Evolutionary conservation across 2,888 invertebrate species (phyloP).

Genomic region (Patella caerulea): DNA sequence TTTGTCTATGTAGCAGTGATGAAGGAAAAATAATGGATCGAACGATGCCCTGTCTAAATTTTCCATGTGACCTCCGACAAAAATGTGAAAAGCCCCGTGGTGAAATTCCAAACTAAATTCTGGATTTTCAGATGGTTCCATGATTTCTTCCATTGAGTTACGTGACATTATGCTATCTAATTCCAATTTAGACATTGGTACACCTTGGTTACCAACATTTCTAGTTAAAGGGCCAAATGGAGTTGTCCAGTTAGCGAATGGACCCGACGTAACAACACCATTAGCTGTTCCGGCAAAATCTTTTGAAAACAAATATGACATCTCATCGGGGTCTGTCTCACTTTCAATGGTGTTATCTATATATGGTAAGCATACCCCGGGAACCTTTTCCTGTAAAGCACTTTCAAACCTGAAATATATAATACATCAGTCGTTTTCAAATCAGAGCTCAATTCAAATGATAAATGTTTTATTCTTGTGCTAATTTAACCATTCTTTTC

Average conservation of each 20-base stretch:
- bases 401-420: constrained; percentile 54
- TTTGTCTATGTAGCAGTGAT: constrained; percentile 54
- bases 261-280: constrained; percentile 54
- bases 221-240: constrained; percentile 36
- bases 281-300: constrained; percentile 52
- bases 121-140: constrained; percentile 46
- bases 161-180: constrained; percentile 16
- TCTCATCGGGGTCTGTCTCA: constrained; percentile 43
- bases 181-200: background rate
- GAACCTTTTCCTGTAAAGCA: constrained; percentile 56
- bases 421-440: background rate
- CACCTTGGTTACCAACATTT: constrained; percentile 1
- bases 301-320: constrained; percentile 53
- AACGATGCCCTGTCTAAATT: constrained; percentile 54
- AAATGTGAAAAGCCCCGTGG: constrained; percentile 60
- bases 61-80: constrained; percentile 58
- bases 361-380: constrained; percentile 56
- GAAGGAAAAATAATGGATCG: constrained; percentile 58
- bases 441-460: no score
- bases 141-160: constrained; percentile 40
- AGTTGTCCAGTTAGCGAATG: constrained; percentile 57
- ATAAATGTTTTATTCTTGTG: no score
- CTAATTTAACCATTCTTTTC: no score
- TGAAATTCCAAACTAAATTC: constrained; percentile 57
- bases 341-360: constrained; percentile 60